These are phyloP conservation scores for Halictus quadricinctus DNA, from an alignment of 2,888 invertebrate species.

Conservation along the genomic window DNA sequence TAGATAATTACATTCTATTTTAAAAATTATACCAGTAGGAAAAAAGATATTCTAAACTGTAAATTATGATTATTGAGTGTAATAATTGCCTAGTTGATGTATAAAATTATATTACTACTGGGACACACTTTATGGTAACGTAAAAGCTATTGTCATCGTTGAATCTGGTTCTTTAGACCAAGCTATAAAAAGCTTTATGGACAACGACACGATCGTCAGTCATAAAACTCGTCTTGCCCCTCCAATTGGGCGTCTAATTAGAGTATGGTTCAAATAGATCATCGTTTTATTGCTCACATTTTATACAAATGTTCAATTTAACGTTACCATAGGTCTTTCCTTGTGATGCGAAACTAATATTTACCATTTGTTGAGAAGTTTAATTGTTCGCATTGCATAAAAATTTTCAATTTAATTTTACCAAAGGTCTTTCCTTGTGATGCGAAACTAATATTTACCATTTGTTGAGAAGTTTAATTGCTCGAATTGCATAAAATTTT, in stretches of 20 bases:
- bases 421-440: no score
- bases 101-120: background rate
- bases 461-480: no score
- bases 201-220: background rate
- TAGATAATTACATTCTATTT: background rate
- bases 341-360: background rate
- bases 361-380: constrained; percentile 84
- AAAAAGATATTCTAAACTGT: no score
- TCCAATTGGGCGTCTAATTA: background rate
- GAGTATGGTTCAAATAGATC: background rate
- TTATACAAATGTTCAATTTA: background rate
- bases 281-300: background rate
- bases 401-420: no score
- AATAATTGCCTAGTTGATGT: background rate
- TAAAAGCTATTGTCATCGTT: background rate
- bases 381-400: constrained; percentile 61
- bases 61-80: background rate
- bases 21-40: background rate
- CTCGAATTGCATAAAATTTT: no score
- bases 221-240: background rate
- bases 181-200: background rate
- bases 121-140: background rate
- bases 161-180: background rate
- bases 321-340: background rate
- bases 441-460: no score